Evolutionary conservation across 2,113 vertebrate genomes (phyloP), one percentile per base, ranked within the genome.

Genomic region (Bostrychus sinensis): DNA sequence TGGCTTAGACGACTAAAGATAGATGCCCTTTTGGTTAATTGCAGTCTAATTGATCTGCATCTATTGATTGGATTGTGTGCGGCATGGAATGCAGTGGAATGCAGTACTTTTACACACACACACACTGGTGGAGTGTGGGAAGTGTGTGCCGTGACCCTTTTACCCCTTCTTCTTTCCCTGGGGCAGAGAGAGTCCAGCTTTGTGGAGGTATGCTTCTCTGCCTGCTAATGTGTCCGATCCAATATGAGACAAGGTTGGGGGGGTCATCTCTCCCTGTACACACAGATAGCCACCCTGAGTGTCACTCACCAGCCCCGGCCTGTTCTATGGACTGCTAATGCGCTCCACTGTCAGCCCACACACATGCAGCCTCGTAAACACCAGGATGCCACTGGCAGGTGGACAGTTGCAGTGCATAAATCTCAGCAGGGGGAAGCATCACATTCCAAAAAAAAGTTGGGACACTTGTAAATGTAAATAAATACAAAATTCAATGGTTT

Each of bases 161-260:
- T 81, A 62, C 65, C 74, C 73, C 43, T 53, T 60, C 22, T 83
- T 59, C 62, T 63, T 42, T 78, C 65, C 69, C 63, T 22, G 64
- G 67, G 70, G 75, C 65, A 39, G n/a, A n/a, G 54, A 55, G 66
- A 75, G 77, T 76, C 73, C 66, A 57, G 81, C 70, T 46, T 77
- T 74, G 76, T 78, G 75, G 38, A 72, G 56, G 68, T 62, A 51
- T 58, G 61, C 73, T 66, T 72, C 62, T 83, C 72, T 85, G 84
- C 87, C 84, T 90, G 77, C 82, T 87, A 86, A 90, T 88, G 82
- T 70, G 66, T 48, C 62, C 51, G 28, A 62, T 70, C 63, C 64
- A 71, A 76, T 72, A 71, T 72, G 68, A 83, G 67, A 63, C 77
- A 85, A 80, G 79, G 79, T 82, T 83, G 77, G 66, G 76, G 75